Evolutionary conservation across 2,888 invertebrate species (phyloP).

Genomic region (Drosophila fulvimacula): DNA sequence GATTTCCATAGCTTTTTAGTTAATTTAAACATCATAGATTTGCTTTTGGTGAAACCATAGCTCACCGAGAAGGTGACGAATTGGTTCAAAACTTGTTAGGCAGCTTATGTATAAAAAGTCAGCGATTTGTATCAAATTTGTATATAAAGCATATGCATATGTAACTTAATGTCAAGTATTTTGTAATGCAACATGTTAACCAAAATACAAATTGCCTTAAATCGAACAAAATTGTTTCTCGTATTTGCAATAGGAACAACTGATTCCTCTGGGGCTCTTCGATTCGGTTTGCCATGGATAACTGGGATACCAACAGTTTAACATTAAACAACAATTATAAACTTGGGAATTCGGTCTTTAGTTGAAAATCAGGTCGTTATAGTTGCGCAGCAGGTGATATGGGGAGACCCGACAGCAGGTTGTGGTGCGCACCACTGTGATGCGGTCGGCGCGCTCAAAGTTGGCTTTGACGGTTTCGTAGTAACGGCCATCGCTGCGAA

Average conservation of each 20-base stretch:
- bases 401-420: conserved; percentile 98
- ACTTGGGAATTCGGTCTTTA: conserved; percentile 83
- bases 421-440: conserved; percentile 97
- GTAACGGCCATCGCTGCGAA: conserved; percentile 96
- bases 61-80: neutral
- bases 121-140: conserved; percentile 55
- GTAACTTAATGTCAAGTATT: conserved; percentile 53
- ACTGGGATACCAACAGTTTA: conserved; percentile 23
- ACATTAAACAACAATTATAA: conserved; percentile 21
- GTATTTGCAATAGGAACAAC: conserved; percentile 8
- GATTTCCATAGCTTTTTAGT: conserved; percentile 8
- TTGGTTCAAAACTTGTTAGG: conserved; percentile 12
- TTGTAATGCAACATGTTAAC: conserved; percentile 51
- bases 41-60: neutral
- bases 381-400: conserved; percentile 96
- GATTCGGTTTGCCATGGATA: neutral
- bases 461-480: conserved; percentile 99
- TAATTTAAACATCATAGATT: conserved; percentile 8
- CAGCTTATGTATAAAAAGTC: conserved; percentile 35
- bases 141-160: conserved; percentile 51
- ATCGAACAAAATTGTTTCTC: conserved; percentile 22
- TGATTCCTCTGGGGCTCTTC: neutral
- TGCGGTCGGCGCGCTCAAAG: conserved; percentile 98
- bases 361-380: conserved; percentile 98
- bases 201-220: conserved; percentile 61